Percentiles rank a stretch among this genome's conserved stretches.
Evolutionary conservation across 2,888 invertebrate species (phyloP).

Genomic region (Thymelicus lineola): DNA sequence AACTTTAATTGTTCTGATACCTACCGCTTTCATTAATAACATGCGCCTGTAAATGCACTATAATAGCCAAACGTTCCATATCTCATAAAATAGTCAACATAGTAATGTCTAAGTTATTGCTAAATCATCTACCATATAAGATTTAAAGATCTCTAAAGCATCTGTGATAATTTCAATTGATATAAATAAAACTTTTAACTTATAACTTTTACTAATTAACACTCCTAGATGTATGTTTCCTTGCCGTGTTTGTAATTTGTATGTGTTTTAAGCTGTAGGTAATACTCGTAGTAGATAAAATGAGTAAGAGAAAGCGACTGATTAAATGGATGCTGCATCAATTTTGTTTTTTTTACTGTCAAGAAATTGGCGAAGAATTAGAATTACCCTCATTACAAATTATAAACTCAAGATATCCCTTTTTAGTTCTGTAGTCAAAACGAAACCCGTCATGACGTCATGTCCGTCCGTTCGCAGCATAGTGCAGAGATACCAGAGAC

Average conservation of each 20-base stretch:
- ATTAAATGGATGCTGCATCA: slow-evolving; percentile 69
- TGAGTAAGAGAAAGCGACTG: slow-evolving; percentile 60
- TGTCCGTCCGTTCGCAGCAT: no score
- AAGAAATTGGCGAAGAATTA: not conserved
- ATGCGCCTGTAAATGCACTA: not conserved
- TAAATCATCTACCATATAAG: slow-evolving; percentile 77
- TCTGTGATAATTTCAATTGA: slow-evolving; percentile 83
- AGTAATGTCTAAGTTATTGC: slow-evolving; percentile 55
- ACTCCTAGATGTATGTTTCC: slow-evolving; percentile 56
- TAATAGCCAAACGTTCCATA: slow-evolving; percentile 38
- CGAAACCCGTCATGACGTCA: no score
- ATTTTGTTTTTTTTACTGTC: slow-evolving; percentile 38
- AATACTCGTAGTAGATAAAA: slow-evolving; percentile 39
- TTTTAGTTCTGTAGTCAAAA: no score
- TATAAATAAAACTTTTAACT: slow-evolving; percentile 76
- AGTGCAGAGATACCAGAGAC: no score
- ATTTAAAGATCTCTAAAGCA: slow-evolving; percentile 82
- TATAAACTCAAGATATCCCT: no score
- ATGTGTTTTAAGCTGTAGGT: slow-evolving; percentile 53
- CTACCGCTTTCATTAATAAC: not conserved
- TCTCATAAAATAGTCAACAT: slow-evolving; percentile 44
- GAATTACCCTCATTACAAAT: no score
- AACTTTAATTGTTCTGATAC: not conserved
- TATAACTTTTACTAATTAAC: slow-evolving; percentile 72
- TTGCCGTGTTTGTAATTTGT: slow-evolving; percentile 57